phyloP scores from a whole-genome alignment of 2,797 vertebrate genomes.

The Chloroceryle inda region DNA sequence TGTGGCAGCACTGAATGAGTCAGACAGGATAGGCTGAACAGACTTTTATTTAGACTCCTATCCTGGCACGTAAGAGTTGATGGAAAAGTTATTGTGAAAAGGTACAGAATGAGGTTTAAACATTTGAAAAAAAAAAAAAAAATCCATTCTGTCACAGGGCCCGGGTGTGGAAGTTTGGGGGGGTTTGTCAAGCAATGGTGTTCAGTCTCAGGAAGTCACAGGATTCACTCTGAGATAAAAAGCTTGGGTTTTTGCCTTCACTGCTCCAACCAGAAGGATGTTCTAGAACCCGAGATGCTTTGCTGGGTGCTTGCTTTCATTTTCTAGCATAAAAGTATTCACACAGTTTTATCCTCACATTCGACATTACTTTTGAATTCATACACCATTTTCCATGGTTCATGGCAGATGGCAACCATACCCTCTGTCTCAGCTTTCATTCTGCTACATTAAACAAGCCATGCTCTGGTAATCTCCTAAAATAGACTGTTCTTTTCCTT shows the following conservation, averaged over 20 bases:
- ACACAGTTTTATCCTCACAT: background rate
- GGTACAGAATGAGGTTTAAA: background rate
- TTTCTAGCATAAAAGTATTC: background rate
- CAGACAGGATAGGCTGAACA: conserved; percentile 10
- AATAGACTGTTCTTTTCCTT: background rate
- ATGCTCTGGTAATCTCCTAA: background rate
- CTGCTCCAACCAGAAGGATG: background rate
- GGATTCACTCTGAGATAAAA: background rate
- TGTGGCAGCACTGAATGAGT: background rate
- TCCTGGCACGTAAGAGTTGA: background rate
- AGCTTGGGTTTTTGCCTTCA: background rate
- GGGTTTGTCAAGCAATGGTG: background rate
- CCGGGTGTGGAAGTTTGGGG: background rate
- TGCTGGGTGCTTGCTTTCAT: background rate
- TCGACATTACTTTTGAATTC: background rate
- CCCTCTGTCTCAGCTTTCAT: background rate
- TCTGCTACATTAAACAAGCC: background rate
- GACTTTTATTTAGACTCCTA: background rate
- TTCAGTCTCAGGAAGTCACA: background rate
- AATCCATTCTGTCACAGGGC: background rate
- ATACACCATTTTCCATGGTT: background rate
- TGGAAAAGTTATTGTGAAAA: background rate
- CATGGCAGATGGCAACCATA: background rate
- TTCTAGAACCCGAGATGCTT: background rate
- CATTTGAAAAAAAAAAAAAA: background rate